Base-by-base conservation (phyloP, 2,113 vertebrate species). In the Oreochromis spilurus region DNA sequence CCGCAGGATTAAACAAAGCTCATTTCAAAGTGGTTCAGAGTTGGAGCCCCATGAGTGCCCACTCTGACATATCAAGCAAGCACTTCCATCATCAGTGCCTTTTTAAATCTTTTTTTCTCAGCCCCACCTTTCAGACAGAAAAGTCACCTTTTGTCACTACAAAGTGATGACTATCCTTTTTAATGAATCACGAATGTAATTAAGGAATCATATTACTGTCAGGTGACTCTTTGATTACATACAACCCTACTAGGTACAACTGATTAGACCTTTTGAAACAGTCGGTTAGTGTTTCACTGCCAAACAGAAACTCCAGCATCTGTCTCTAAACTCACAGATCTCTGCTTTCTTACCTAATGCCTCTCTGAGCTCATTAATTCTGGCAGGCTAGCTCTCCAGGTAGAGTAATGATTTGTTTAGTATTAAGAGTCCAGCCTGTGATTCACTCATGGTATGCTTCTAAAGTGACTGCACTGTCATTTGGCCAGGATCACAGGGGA, bases 361-460 rank as follows among this genome's bases (percentile, higher is more conserved):
- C 75, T 89, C 86, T 84, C 81, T 43, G 75, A 87, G 87, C 86
- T 95, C 86, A 88, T 95, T 95, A 87, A 94, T 89, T 90, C 86
- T 84, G 78, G 53, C 84, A 91, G 92, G 92, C 94, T 87, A 87
- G 54, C 53, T 87, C 55, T 31, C 85, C 31, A 70, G 88, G 80
- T 93, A 87, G 90, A 89, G 87, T 75, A 82, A 83, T 89, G 86
- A 89, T 93, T 92, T 93, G 86, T 91, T 92, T 86, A 40, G 84
- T 79, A 91, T 91, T 92, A 89, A 92, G 87, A 55, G 78, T 54
- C 72, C 81, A 34, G 26, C 16, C 17, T 62, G 36, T 21, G 77
- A 89, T 86, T 91, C 84, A 86, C 60, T 85, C 86, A 48, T 13
- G n/a, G 55, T 38, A 26, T 16, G 14, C 75, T 8, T 60, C 75